Conservation (phyloP, 2,888 invertebrate genomes). For the Agrotis puta region DNA sequence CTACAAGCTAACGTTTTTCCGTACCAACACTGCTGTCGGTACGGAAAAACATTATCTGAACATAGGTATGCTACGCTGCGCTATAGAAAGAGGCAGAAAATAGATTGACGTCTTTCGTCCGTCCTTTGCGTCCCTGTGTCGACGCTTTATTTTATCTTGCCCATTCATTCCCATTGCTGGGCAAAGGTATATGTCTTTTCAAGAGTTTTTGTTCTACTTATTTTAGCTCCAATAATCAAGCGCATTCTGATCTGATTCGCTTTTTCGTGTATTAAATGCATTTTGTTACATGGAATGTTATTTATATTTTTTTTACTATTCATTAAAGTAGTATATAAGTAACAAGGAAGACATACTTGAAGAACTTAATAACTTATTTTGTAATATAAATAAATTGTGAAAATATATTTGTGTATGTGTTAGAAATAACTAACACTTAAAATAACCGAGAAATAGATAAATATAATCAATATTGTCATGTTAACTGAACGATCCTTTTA, state of each 20-base stretch:
- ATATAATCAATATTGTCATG: conserved; percentile 8
- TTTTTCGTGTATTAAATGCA: conserved; percentile 7
- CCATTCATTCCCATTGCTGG: no score
- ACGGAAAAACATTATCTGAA: no score
- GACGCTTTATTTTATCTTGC: no score
- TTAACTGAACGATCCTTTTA: neutral
- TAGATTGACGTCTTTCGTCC: no score
- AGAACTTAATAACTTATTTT: conserved; percentile 2
- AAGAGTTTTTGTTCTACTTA: no score
- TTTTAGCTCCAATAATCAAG: neutral
- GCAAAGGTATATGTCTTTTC: no score
- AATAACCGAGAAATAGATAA: conserved; percentile 5
- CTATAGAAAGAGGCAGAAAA: no score
- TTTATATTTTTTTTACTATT: neutral
- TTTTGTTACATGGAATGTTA: conserved; percentile 6
- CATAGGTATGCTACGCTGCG: no score
- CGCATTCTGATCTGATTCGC: neutral
- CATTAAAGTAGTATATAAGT: conserved; percentile 1
- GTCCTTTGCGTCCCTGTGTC: no score
- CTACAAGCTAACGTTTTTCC: no score
- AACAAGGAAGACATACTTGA: conserved; percentile 28
- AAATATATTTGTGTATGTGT: neutral
- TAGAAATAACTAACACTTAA: neutral
- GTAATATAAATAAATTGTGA: neutral
- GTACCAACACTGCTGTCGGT: no score